Percentiles rank a stretch among this genome's conserved stretches.
phyloP scores from a whole-genome alignment of 2,888 invertebrate species.

The Xiphydria camelus region DNA sequence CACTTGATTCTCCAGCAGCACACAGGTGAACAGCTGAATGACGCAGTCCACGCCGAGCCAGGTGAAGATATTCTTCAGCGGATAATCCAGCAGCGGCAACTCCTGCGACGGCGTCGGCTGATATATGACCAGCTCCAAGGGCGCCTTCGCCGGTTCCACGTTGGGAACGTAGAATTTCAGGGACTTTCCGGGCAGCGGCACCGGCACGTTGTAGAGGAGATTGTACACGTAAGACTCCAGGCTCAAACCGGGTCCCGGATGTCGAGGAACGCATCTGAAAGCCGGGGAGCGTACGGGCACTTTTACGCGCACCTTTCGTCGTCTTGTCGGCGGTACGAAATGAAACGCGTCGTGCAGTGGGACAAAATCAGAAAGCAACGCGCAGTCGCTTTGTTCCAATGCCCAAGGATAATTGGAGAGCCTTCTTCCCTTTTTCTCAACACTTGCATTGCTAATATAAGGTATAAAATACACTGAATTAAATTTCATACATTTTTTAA shows the following conservation, averaged over 20 bases:
- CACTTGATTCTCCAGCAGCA: slow-evolving; percentile 95
- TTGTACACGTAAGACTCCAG: slow-evolving; percentile 95
- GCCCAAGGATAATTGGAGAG: no score
- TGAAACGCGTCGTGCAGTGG: no score
- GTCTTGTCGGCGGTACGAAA: no score
- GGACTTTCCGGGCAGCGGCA: slow-evolving; percentile 88
- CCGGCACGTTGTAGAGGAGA: slow-evolving; percentile 89
- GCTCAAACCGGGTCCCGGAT: slow-evolving; percentile 76
- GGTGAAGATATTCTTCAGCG: slow-evolving; percentile 83
- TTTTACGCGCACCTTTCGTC: no score
- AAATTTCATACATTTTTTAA: no score
- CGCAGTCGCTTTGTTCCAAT: no score
- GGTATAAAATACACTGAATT: no score
- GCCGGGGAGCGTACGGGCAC: slow-evolving; percentile 1
- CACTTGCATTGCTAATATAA: no score
- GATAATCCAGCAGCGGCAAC: slow-evolving; percentile 92
- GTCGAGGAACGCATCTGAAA: slow-evolving; percentile 75
- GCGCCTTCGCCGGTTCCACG: slow-evolving; percentile 52
- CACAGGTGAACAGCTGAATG: slow-evolving; percentile 91
- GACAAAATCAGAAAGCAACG: slow-evolving; percentile 4
- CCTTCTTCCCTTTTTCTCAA: no score
- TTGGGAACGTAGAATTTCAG: slow-evolving; percentile 60
- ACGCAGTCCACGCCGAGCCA: slow-evolving; percentile 91
- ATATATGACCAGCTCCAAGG: slow-evolving; percentile 67
- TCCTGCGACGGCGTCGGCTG: slow-evolving; percentile 79